A percentile compares a stretch with the other conserved stretches of the same genome.
These are phyloP conservation scores for Aphrophora alni DNA, from an alignment of 2,888 invertebrate species.

Conservation along the genomic window DNA sequence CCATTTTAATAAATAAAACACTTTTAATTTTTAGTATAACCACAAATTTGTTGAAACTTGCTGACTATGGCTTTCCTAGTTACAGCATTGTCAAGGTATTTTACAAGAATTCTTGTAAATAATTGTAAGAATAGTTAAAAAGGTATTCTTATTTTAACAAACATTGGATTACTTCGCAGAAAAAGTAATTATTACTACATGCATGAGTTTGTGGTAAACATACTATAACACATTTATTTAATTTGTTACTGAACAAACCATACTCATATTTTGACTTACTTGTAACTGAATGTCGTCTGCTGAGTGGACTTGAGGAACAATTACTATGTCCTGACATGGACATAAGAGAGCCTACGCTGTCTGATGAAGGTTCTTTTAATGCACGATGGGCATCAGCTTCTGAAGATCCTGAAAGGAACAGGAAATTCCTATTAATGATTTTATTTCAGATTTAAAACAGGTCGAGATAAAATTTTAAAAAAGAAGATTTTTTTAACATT, in stretches of 20 bases:
- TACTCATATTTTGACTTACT: slow-evolving; percentile 61
- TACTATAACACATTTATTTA: neutral
- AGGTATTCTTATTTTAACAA: no score
- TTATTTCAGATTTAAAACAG: slow-evolving; percentile 34
- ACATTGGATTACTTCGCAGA: no score
- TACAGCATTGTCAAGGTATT: no score
- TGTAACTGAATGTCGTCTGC: slow-evolving; percentile 79
- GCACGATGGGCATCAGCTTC: slow-evolving; percentile 65
- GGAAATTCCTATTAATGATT: slow-evolving; percentile 39
- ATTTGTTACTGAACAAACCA: neutral
- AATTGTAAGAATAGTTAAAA: no score
- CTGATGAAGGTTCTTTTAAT: slow-evolving; percentile 66
- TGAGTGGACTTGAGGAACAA: slow-evolving; percentile 78
- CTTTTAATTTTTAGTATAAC: no score
- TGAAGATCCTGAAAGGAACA: slow-evolving; percentile 67
- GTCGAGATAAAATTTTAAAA: neutral
- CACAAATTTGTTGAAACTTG: no score
- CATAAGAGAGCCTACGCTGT: slow-evolving; percentile 75
- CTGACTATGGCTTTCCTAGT: no score
- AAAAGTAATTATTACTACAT: no score
- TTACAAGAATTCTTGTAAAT: no score
- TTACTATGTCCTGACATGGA: slow-evolving; percentile 76
- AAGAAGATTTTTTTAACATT: neutral
- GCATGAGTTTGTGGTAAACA: no score
- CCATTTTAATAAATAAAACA: no score